phyloP scores from a whole-genome alignment of 2,113 vertebrate genomes.

The Podilymbus podiceps region DNA sequence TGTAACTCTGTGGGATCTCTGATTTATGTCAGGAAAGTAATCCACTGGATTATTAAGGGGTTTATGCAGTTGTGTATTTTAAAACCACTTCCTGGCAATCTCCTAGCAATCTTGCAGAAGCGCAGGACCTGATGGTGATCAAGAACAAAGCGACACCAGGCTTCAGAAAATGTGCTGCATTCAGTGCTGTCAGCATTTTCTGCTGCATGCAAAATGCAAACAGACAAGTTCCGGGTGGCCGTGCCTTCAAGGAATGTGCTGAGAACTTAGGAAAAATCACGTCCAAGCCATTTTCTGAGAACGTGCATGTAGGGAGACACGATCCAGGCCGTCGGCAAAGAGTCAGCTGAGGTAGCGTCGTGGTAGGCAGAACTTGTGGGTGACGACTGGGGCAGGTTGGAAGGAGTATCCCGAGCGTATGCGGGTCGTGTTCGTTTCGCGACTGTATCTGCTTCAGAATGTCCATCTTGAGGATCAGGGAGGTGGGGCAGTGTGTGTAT shows the following conservation, averaged over 20 bases:
- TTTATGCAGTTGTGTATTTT: background rate
- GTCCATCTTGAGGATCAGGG: background rate
- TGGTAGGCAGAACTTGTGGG: too few species aligned
- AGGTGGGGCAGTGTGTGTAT: background rate
- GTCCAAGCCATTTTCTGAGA: background rate
- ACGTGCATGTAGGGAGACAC: accelerated
- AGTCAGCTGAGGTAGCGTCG: background rate
- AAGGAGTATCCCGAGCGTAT: background rate
- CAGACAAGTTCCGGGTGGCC: background rate
- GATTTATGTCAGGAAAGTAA: background rate
- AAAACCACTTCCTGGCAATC: background rate
- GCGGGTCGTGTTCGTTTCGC: background rate
- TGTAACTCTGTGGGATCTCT: background rate
- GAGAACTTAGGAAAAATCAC: background rate
- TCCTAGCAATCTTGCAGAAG: background rate
- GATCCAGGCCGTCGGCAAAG: background rate
- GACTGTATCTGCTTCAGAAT: background rate
- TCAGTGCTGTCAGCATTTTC: background rate
- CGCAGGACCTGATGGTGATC: background rate
- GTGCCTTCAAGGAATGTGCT: background rate
- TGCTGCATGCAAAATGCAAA: background rate
- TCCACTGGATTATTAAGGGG: background rate
- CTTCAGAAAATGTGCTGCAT: background rate
- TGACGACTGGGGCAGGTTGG: background rate
- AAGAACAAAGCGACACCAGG: background rate